Evolutionary conservation across 92 coral and sea anemone species (phyloP), one percentile per base, ranked within the genome.

Genomic region (Bergia sp.): DNA sequence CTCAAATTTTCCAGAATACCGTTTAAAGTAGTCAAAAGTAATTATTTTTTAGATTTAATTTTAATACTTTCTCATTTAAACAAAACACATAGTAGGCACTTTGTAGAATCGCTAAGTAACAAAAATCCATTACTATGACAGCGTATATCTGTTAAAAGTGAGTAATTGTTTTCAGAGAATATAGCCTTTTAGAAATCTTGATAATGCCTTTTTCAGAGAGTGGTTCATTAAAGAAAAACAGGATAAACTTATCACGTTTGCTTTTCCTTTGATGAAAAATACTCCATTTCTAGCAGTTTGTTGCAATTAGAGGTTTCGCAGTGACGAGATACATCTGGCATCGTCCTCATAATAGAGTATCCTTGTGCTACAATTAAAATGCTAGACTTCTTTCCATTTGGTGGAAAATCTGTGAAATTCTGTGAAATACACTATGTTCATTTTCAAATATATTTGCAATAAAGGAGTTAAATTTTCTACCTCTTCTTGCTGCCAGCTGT

Each of bases 11-110:
- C 10, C n/a, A 61, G 69, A 61, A 61, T 61, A 18, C 69, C 69
- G 29, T 61, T 61, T 23, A 61, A 81, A 36, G 23, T 41, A 16
- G 37, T 58, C 37, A 6, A 81, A 64, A 21, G 29, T 38, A 40
- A 29, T 57, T 81, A 58, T 43, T 64, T 36, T 37, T 55, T 81
- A 57, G 85, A 58, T 58, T 37, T 16, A 64, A 57, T 57, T 37
- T 81, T 58, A 16, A 82, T 18, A 61, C 4, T 58, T 53, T 80
- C 23, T 41, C 74, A 16, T 82, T 67, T 29, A 82, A 82, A 65
- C 76, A 61, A 82, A 82, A 82, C 86, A 82, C 86, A 44, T 82
- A 42, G 53, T 23, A 7, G 15, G 71, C 38, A 4, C 73, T 53
- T 55, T 80, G 71, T 39, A 20, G 13, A 42, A 40, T 82, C 55